A percentile compares a stretch with the other conserved stretches of the same genome.
Conservation (phyloP, 2,888 invertebrate genomes). For the Hipparchia sbordonii region DNA sequence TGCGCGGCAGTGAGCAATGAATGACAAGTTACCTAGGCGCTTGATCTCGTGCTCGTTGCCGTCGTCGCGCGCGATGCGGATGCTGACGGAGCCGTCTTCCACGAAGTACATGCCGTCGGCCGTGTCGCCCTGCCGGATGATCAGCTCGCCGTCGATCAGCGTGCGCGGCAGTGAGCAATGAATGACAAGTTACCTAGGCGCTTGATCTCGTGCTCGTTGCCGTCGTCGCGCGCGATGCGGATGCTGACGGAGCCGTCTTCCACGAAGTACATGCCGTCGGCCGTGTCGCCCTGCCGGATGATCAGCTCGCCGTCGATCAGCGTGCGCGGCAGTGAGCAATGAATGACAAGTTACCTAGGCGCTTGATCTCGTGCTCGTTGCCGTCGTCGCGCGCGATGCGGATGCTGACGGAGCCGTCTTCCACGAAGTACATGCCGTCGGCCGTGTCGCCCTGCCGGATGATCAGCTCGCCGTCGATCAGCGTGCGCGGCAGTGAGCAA, state of each 20-base stretch:
- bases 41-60: conserved; percentile 89
- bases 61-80: conserved; percentile 92
- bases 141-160: conserved; percentile 89
- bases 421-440: conserved; percentile 99
- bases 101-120: conserved; percentile 99
- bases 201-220: conserved; percentile 88
- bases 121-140: conserved; percentile 96
- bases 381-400: conserved; percentile 92
- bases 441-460: conserved; percentile 97
- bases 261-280: conserved; percentile 99
- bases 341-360: not conserved
- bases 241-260: conserved; percentile 96
- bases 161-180: conserved; percentile 85
- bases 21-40: too few relatives aligned
- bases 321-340: conserved; percentile 85
- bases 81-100: conserved; percentile 94
- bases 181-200: not conserved
- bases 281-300: conserved; percentile 96
- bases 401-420: conserved; percentile 94
- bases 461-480: conserved; percentile 90
- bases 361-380: conserved; percentile 87
- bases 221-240: conserved; percentile 92
- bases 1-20: conserved; percentile 92
- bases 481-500: conserved; percentile 86
- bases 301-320: conserved; percentile 91